phyloP scores from a whole-genome alignment of 92 coral and sea anemone species.

The Diadumene lineata region DNA sequence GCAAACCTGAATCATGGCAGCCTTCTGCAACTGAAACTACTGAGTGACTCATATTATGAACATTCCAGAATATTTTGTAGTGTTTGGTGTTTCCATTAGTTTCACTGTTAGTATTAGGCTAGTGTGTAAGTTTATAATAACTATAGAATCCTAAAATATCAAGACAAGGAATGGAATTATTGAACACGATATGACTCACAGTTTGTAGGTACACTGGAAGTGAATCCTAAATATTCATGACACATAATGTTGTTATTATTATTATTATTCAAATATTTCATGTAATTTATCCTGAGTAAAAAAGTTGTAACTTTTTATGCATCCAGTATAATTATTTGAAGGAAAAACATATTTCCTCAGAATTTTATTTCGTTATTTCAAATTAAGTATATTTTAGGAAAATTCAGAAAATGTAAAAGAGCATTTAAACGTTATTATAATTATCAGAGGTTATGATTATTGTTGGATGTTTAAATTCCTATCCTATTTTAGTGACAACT shows the following conservation, averaged over 20 bases:
- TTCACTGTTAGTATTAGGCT: not conserved
- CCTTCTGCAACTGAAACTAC: too few species aligned
- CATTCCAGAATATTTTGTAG: not conserved
- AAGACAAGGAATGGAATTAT: not conserved
- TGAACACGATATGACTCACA: conserved; percentile 16
- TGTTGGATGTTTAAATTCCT: not conserved
- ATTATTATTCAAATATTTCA: too few species aligned
- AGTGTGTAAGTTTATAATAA: not conserved
- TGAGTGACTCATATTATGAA: too few species aligned
- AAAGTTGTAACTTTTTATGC: too few species aligned
- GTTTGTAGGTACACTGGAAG: not conserved
- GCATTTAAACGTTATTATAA: not conserved
- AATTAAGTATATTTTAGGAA: too few species aligned
- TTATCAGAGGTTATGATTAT: not conserved
- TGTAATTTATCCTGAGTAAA: too few species aligned
- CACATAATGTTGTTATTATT: not conserved
- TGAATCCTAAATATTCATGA: not conserved
- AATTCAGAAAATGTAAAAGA: too few species aligned
- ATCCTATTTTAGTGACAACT: not conserved
- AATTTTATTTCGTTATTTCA: too few species aligned
- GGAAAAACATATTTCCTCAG: not conserved
- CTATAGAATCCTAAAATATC: not conserved
- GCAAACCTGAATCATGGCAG: too few species aligned
- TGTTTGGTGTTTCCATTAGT: too few species aligned
- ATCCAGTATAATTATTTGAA: too few species aligned